Conservation (phyloP, 1,140 invertebrate species). For the Theocolax elegans region DNA sequence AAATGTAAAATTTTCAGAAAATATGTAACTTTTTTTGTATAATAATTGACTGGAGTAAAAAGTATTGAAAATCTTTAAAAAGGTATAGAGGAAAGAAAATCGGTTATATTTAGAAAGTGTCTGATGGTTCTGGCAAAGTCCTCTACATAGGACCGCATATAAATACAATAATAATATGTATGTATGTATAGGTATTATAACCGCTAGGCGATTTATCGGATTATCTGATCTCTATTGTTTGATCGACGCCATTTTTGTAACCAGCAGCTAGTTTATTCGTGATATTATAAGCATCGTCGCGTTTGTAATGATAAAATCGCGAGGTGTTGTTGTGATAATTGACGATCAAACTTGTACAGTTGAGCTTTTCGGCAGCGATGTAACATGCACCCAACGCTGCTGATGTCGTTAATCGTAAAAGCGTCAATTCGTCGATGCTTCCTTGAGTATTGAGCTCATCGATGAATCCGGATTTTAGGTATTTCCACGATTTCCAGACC, state of each 20-base stretch:
- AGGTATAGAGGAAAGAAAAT: no score
- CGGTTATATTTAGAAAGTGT: no score
- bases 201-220: no score
- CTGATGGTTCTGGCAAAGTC: no score
- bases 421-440: conserved; percentile 70
- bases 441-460: conserved; percentile 67
- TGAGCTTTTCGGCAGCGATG: conserved; percentile 74
- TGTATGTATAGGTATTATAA: no score
- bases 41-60: no score
- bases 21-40: no score
- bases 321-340: conserved; percentile 67
- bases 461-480: conserved; percentile 79
- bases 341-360: conserved; percentile 66
- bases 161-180: no score
- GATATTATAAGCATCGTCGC: conserved; percentile 36
- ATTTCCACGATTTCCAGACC: conserved; percentile 93
- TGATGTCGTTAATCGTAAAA: conserved; percentile 74
- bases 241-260: not conserved
- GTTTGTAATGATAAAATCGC: conserved; percentile 68
- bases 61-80: no score
- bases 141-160: no score
- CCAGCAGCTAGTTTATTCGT: not conserved
- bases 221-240: conserved; percentile 9
- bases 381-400: conserved; percentile 82
- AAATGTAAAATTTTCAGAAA: no score